A percentile compares a stretch with the other conserved stretches of the same genome.
Conservation (phyloP, 2,888 invertebrate genomes). For the Folsomia candida region DNA sequence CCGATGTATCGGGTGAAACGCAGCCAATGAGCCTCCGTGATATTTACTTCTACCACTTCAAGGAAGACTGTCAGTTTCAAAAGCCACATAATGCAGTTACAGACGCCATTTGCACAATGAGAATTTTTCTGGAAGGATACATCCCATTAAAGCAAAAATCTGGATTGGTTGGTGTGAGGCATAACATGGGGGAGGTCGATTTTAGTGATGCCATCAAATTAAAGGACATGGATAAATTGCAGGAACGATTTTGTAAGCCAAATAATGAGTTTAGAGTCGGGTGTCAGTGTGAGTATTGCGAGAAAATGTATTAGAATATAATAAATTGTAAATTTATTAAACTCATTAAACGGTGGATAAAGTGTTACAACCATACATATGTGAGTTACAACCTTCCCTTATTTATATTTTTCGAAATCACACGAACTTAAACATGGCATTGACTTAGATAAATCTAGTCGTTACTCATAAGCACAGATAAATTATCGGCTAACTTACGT, state of each 20-base stretch:
- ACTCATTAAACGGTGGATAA: too few species aligned
- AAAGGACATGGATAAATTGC: background rate
- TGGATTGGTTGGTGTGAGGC: background rate
- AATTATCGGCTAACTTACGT: too few species aligned
- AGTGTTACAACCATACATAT: too few species aligned
- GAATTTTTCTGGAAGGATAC: slow-evolving; percentile 20
- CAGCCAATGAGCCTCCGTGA: slow-evolving; percentile 14
- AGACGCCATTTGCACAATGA: slow-evolving; percentile 23
- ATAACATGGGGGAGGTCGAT: slow-evolving; percentile 1
- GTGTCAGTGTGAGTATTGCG: too few species aligned
- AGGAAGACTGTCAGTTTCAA: slow-evolving; percentile 17
- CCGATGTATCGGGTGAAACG: background rate
- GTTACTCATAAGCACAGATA: too few species aligned
- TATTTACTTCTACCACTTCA: slow-evolving; percentile 24
- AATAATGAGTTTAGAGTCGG: too few species aligned
- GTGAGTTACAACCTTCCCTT: too few species aligned
- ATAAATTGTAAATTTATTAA: too few species aligned
- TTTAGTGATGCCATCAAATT: slow-evolving; percentile 5
- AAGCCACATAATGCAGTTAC: background rate
- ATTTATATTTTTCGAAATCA: too few species aligned
- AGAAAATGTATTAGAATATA: too few species aligned
- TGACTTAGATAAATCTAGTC: too few species aligned
- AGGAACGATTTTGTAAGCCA: slow-evolving; percentile 9
- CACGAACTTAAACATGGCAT: too few species aligned
- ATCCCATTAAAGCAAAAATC: slow-evolving; percentile 2